A percentile compares a stretch with the other conserved stretches of the same genome.
phyloP scores from a whole-genome alignment of 2,113 vertebrate species.

The Sander lucioperca region DNA sequence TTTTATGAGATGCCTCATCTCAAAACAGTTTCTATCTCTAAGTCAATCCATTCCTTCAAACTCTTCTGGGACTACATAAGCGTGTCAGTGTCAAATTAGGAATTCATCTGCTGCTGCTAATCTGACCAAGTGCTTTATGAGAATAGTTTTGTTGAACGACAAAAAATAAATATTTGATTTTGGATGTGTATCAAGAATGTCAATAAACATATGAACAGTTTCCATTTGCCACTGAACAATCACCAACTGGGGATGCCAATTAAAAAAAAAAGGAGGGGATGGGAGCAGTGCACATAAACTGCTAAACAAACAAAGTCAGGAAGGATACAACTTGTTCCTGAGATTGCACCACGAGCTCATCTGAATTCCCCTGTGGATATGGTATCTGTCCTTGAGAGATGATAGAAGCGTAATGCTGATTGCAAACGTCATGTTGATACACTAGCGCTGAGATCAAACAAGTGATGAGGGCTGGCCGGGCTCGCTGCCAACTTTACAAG shows the following conservation, averaged over 20 bases:
- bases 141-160: background rate
- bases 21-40: background rate
- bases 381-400: conserved; percentile 56
- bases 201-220: conserved; percentile 26
- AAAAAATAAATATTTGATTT: conserved; percentile 50
- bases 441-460: conserved; percentile 28
- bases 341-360: conserved; percentile 51
- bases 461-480: conserved; percentile 9
- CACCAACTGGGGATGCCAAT: conserved; percentile 12
- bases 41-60: background rate
- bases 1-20: background rate
- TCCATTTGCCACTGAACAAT: conserved; percentile 18
- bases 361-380: conserved; percentile 45
- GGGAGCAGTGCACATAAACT: conserved; percentile 53
- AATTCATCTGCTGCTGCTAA: background rate
- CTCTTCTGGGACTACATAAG: background rate
- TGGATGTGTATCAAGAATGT: conserved; percentile 38
- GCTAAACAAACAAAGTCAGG: conserved; percentile 78
- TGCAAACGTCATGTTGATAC: conserved; percentile 13
- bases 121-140: background rate
- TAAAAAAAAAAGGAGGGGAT: conserved; percentile 23
- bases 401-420: conserved; percentile 18
- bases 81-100: conserved; percentile 25
- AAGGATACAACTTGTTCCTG: conserved; percentile 74
- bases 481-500: conserved; percentile 22